phyloP scores from a whole-genome alignment of 2,113 vertebrate species.

The Poeciliopsis retropinna region DNA sequence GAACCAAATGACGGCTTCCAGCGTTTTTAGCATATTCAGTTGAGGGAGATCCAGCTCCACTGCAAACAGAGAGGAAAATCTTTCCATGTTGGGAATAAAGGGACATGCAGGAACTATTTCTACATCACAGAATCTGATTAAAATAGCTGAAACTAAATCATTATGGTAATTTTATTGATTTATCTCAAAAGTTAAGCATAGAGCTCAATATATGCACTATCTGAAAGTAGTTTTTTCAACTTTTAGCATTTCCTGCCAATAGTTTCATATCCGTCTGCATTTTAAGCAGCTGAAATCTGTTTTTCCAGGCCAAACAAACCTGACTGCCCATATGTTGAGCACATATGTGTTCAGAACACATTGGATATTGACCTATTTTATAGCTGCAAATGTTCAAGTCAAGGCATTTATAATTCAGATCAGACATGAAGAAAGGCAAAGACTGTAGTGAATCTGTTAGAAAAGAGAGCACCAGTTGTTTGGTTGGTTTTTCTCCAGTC shows the following conservation, averaged over 20 bases:
- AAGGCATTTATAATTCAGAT: neutral
- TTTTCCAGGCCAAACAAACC: neutral
- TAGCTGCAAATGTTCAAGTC: neutral
- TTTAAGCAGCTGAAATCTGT: neutral
- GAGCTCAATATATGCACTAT: neutral
- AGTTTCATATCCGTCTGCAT: neutral
- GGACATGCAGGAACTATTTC: neutral
- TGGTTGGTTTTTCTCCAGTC: neutral
- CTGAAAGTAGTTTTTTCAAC: neutral
- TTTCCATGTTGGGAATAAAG: neutral
- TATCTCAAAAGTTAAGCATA: neutral
- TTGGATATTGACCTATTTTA: slow-evolving; percentile 43
- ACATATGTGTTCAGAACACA: slow-evolving; percentile 45
- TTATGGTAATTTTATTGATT: neutral
- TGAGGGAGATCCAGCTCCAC: slow-evolving; percentile 4
- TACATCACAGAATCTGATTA: neutral
- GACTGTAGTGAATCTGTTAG: neutral
- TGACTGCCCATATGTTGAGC: slow-evolving; percentile 43
- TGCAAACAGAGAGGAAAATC: neutral
- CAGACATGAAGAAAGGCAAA: neutral
- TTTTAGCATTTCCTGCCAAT: neutral
- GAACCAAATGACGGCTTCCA: slow-evolving; percentile 5
- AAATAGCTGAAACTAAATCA: neutral
- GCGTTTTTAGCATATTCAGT: slow-evolving; percentile 9
- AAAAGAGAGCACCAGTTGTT: neutral